A percentile compares a stretch with the other conserved stretches of the same genome.
phyloP scores from a whole-genome alignment of 2,113 vertebrate genomes.

The Myotis lucifugus region DNA sequence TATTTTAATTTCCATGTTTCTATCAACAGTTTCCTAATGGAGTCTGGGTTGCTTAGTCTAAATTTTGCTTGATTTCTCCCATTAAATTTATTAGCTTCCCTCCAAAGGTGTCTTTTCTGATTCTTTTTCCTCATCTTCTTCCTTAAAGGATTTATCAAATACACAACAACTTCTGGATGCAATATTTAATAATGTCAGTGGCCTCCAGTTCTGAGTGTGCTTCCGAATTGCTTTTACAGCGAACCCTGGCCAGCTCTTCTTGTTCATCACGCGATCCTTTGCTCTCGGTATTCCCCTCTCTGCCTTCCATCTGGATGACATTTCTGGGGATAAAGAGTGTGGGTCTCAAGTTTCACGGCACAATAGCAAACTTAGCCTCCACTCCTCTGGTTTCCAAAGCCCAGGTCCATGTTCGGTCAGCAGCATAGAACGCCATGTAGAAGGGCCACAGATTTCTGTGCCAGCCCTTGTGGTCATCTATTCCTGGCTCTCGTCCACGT shows the following conservation, averaged over 20 bases:
- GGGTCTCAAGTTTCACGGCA: neutral
- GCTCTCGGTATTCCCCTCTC: neutral
- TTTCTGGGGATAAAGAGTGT: neutral
- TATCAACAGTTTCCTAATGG: slow-evolving; percentile 29
- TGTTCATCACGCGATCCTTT: neutral
- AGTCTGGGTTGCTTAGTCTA: neutral
- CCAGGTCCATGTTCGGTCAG: neutral
- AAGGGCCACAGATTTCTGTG: neutral
- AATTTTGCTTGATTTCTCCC: neutral
- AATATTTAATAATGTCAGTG: neutral
- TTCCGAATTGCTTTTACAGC: too few relatives aligned
- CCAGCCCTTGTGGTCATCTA: neutral
- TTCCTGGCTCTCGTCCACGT: neutral
- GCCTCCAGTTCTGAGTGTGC: neutral
- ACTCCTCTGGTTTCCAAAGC: neutral
- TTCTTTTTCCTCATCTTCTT: neutral
- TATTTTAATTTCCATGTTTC: slow-evolving; percentile 49
- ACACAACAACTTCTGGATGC: neutral
- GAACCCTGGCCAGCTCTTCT: too few relatives aligned
- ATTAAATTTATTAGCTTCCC: neutral
- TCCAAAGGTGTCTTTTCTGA: neutral
- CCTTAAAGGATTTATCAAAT: neutral
- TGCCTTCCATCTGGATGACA: slow-evolving; percentile 5
- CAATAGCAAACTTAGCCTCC: neutral
- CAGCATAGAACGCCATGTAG: neutral